Conservation (phyloP, 2,888 invertebrate species). For the Eilema depressum region DNA sequence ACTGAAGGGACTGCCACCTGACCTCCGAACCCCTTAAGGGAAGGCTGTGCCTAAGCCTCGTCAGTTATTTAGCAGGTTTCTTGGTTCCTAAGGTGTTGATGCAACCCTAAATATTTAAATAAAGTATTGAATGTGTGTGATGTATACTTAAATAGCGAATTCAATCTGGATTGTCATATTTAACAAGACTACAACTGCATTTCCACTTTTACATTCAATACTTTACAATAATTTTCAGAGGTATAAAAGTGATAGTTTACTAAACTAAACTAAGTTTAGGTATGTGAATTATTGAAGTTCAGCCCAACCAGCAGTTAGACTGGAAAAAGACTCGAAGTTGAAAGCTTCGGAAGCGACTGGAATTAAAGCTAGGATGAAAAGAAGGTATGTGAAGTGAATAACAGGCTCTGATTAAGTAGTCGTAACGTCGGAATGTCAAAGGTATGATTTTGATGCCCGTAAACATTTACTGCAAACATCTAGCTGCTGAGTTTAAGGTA, state of each 20-base stretch:
- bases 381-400: neutral
- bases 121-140: no score
- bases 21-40: neutral
- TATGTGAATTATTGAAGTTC: no score
- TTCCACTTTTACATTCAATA: no score
- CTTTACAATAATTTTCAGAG: neutral
- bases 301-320: no score
- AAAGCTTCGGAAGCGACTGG: no score
- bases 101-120: no score
- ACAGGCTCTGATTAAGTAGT: neutral
- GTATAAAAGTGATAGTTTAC: neutral
- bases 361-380: no score
- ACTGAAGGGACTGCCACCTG: neutral
- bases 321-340: no score
- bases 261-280: no score
- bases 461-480: neutral
- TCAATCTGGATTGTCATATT: neutral
- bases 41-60: neutral
- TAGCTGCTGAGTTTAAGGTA: neutral
- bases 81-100: neutral
- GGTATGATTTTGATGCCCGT: no score
- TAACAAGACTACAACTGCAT: neutral
- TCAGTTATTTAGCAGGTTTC: neutral
- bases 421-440: neutral
- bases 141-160: neutral